Evolutionary conservation across 1,140 invertebrate species (phyloP).

Genomic region (Drosophila kikkawai): DNA sequence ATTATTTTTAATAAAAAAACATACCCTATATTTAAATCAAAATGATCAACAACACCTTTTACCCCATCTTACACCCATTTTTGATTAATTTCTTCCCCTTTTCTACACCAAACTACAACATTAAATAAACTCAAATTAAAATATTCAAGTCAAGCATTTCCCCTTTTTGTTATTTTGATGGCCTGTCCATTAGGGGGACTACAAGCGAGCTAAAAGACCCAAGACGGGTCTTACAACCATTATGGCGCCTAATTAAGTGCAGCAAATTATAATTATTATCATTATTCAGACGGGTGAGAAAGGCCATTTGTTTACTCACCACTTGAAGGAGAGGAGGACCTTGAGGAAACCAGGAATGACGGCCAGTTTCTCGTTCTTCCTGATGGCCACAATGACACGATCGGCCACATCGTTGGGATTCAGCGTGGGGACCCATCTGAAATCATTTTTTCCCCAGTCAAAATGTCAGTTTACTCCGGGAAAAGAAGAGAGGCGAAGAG

Average conservation of each 20-base stretch:
- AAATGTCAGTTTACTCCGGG: slow-evolving; percentile 45
- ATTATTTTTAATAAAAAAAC: background rate
- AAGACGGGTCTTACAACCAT: slow-evolving; percentile 33
- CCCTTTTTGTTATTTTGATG: slow-evolving; percentile 20
- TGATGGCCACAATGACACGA: slow-evolving; percentile 92
- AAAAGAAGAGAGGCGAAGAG: background rate
- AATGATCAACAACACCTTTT: slow-evolving; percentile 10
- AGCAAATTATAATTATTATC: slow-evolving; percentile 51
- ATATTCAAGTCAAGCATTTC: slow-evolving; percentile 45
- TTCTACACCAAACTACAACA: slow-evolving; percentile 1
- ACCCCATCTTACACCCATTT: background rate
- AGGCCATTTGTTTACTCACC: slow-evolving; percentile 86
- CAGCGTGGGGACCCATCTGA: slow-evolving; percentile 92
- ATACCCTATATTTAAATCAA: slow-evolving; percentile 11
- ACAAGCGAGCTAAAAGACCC: slow-evolving; percentile 24
- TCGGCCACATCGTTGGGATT: slow-evolving; percentile 94
- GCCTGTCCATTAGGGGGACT: slow-evolving; percentile 27
- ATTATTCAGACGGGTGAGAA: slow-evolving; percentile 23
- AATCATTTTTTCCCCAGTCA: slow-evolving; percentile 51
- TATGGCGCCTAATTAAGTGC: slow-evolving; percentile 53
- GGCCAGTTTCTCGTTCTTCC: slow-evolving; percentile 91
- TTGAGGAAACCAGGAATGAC: slow-evolving; percentile 91
- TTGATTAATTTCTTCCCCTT: background rate
- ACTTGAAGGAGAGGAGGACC: slow-evolving; percentile 88
- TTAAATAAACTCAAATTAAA: slow-evolving; percentile 41